Percentiles rank a stretch among this genome's conserved stretches.
These are phyloP conservation scores for Paramormyrops hopkinsi DNA, from an alignment of 2,797 vertebrate genomes.

Conservation along the genomic window DNA sequence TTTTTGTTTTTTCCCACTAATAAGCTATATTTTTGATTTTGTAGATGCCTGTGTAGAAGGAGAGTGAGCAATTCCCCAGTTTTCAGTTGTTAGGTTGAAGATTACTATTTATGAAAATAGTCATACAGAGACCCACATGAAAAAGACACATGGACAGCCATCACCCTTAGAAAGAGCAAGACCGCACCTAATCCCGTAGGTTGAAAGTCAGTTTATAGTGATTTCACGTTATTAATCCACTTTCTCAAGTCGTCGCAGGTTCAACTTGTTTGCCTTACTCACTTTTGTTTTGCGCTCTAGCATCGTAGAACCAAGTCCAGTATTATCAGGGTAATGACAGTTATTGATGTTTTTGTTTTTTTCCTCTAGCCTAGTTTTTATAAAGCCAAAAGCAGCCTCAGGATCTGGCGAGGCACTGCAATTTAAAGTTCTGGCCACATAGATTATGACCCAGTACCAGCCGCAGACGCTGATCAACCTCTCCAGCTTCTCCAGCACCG, in stretches of 20 bases:
- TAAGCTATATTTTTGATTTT: neutral
- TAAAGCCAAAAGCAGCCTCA: conserved; percentile 45
- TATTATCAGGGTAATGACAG: neutral
- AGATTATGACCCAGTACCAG: conserved; percentile 74
- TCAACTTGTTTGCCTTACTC: neutral
- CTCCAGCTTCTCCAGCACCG: conserved; percentile 64
- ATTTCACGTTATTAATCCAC: neutral
- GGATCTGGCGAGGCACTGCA: conserved; percentile 58
- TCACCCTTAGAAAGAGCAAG: neutral
- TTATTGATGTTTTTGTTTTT: neutral
- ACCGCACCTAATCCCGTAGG: neutral
- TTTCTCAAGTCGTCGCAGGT: neutral
- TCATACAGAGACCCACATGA: neutral
- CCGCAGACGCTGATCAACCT: conserved; percentile 66
- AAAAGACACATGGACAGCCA: neutral
- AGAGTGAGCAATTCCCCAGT: neutral
- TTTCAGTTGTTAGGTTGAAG: neutral
- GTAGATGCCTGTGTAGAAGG: neutral
- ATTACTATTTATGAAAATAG: neutral
- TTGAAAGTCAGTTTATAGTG: neutral
- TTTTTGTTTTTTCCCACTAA: neutral
- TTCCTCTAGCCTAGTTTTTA: neutral
- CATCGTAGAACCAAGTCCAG: neutral
- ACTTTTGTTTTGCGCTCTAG: neutral
- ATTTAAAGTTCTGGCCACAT: conserved; percentile 55